Percentiles rank a stretch among this genome's conserved stretches.
Evolutionary conservation across 2,888 invertebrate genomes (phyloP).

Genomic region (Amphipyra tragopoginis): DNA sequence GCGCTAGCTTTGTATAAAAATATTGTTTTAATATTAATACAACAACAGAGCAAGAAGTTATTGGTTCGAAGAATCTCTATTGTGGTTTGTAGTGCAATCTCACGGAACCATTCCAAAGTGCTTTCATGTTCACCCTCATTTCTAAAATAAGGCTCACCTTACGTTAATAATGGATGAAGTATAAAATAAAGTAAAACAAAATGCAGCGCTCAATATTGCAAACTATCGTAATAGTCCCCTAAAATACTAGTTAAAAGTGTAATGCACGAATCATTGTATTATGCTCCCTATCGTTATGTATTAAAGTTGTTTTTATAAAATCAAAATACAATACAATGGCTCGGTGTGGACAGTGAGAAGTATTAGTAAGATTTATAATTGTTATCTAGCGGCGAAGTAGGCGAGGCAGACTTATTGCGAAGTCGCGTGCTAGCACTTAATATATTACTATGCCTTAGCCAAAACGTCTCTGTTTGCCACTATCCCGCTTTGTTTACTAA

Average conservation of each 20-base stretch:
- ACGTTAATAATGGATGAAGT: neutral
- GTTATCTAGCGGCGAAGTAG: slow-evolving; percentile 81
- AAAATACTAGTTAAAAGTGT: slow-evolving; percentile 32
- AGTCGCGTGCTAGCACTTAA: slow-evolving; percentile 84
- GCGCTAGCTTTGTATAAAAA: neutral
- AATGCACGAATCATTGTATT: slow-evolving; percentile 11
- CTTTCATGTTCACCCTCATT: no score
- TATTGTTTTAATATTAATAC: no score
- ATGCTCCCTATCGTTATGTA: slow-evolving; percentile 17
- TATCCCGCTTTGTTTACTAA: slow-evolving; percentile 80
- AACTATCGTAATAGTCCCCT: slow-evolving; percentile 15
- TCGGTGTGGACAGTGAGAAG: slow-evolving; percentile 83
- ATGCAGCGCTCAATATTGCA: slow-evolving; percentile 15
- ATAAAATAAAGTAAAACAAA: slow-evolving; percentile 1
- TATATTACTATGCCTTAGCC: slow-evolving; percentile 82
- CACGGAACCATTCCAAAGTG: no score
- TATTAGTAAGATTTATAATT: slow-evolving; percentile 87
- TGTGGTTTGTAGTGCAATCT: no score
- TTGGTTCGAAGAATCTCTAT: no score
- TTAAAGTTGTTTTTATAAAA: slow-evolving; percentile 52
- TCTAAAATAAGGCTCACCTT: no score
- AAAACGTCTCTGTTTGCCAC: slow-evolving; percentile 84
- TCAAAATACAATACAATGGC: slow-evolving; percentile 63
- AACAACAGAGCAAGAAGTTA: no score
- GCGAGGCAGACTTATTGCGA: slow-evolving; percentile 84